phyloP scores from a whole-genome alignment of 2,113 vertebrate species.

The Morone saxatilis region DNA sequence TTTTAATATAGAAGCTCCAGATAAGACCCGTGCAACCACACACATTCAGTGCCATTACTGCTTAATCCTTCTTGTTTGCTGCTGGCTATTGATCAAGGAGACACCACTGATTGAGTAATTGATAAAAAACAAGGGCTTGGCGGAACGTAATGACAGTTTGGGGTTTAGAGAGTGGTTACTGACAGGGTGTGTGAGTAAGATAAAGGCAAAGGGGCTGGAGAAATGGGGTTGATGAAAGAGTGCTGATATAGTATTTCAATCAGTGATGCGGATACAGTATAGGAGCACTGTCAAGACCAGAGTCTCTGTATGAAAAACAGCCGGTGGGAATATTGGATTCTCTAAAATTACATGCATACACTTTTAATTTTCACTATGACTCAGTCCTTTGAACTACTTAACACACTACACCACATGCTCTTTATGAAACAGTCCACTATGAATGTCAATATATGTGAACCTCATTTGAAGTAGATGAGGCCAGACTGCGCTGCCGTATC shows the following conservation, averaged over 20 bases:
- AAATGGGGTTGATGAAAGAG: conserved; percentile 18
- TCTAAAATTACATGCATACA: neutral
- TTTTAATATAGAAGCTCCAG: neutral
- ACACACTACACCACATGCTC: neutral
- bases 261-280: neutral
- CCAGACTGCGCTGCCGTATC: neutral
- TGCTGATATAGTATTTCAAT: neutral
- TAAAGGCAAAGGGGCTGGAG: conserved; percentile 1
- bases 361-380: conserved; percentile 28
- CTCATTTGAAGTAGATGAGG: conserved; percentile 36
- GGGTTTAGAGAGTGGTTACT: conserved; percentile 30
- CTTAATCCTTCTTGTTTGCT: conserved; percentile 3
- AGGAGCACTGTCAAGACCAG: neutral
- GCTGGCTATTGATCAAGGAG: conserved; percentile 42
- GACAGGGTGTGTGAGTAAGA: conserved; percentile 37
- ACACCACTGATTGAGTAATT: conserved; percentile 30
- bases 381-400: conserved; percentile 40
- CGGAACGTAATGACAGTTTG: conserved; percentile 27
- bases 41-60: neutral
- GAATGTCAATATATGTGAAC: conserved; percentile 9
- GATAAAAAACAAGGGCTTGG: conserved; percentile 10
- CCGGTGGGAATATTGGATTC: neutral
- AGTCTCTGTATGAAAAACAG: neutral
- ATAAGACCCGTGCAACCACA: neutral
- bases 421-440: conserved; percentile 27